A percentile compares a stretch with the other conserved stretches of the same genome.
phyloP scores from a whole-genome alignment of 1,140 invertebrate genomes.

The Nephotettix cincticeps region DNA sequence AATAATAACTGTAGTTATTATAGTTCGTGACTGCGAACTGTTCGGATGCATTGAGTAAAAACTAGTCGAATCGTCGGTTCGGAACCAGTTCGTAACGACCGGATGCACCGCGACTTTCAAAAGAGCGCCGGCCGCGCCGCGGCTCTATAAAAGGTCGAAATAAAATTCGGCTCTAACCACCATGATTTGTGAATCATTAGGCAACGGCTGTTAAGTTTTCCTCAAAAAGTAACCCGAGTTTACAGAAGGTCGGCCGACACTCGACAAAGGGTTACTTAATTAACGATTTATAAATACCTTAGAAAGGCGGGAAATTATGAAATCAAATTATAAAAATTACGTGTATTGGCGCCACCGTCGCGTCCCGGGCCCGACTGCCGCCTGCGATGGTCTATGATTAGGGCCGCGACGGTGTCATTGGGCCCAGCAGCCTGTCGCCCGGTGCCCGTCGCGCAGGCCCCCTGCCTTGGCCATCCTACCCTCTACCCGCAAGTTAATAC shows the following conservation, averaged over 20 bases:
- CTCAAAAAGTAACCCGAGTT: conserved; percentile 3
- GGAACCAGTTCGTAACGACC: not conserved
- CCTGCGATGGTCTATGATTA: too few species aligned
- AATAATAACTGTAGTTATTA: not conserved
- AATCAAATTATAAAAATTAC: conserved; percentile 22
- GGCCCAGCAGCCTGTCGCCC: conserved; percentile 1
- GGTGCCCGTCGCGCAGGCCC: not conserved
- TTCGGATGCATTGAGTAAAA: not conserved
- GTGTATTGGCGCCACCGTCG: not conserved
- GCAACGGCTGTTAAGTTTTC: not conserved
- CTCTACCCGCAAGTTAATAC: too few species aligned
- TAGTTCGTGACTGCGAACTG: not conserved
- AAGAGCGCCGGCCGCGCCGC: not conserved
- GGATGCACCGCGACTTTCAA: not conserved
- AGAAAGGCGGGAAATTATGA: conserved; percentile 14
- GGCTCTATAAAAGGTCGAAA: not conserved
- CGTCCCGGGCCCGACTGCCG: not conserved
- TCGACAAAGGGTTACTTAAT: conserved; percentile 18
- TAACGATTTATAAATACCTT: conserved; percentile 7
- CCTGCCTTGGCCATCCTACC: too few species aligned
- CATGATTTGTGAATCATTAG: conserved; percentile 17
- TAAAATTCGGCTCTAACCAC: conserved; percentile 11
- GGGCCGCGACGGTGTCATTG: not conserved
- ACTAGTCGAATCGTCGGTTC: not conserved
- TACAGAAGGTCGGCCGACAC: not conserved